phyloP scores from a whole-genome alignment of 2,113 vertebrate species.

The Anser cygnoides region DNA sequence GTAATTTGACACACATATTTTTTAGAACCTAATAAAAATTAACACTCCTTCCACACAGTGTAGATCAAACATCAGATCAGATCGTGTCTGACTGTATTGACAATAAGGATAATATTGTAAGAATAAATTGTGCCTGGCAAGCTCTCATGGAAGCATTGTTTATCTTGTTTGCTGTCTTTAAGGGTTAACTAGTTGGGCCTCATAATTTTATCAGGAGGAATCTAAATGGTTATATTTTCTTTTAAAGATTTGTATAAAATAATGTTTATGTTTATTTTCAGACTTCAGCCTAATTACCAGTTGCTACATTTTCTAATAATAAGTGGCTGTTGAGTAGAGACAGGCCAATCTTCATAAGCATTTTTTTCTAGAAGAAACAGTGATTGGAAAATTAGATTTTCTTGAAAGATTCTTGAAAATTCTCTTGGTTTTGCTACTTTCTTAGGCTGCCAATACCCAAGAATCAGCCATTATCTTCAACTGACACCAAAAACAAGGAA shows the following conservation, averaged over 20 bases:
- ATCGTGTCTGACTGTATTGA: neutral
- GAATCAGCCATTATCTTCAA: neutral
- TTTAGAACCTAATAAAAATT: neutral
- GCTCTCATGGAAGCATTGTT: neutral
- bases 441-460: neutral
- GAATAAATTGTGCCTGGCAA: neutral
- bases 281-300: neutral
- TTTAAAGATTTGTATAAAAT: neutral
- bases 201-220: neutral
- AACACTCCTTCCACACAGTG: neutral
- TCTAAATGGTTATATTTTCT: neutral
- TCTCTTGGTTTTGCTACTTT: neutral
- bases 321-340: neutral
- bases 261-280: neutral
- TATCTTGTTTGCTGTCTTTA: neutral
- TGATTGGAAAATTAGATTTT: neutral
- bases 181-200: neutral
- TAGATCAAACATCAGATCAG: neutral
- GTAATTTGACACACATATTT: neutral
- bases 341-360: too few species aligned
- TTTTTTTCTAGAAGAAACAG: neutral
- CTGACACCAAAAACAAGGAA: neutral
- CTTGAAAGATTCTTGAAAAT: neutral
- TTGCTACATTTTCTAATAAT: neutral
- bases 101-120: neutral